Conservation (phyloP, 2,888 invertebrate genomes). For the Papilio protenor region DNA sequence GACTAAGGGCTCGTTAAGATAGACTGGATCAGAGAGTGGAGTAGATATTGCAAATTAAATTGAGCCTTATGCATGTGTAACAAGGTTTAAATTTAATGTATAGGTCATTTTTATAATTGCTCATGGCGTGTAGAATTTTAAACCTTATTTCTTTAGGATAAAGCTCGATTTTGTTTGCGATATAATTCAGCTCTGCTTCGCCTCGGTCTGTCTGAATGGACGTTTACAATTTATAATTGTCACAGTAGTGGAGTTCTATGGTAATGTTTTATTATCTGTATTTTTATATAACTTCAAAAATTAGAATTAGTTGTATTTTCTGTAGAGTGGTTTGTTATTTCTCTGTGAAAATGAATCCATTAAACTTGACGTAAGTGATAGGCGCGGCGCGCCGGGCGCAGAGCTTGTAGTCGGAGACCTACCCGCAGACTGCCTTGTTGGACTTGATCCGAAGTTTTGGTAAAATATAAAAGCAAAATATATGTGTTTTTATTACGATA, state of each 20-base stretch:
- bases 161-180: too few species aligned
- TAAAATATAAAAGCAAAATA: conserved; percentile 81
- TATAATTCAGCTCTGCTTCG: too few species aligned
- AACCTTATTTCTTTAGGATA: too few species aligned
- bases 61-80: too few species aligned
- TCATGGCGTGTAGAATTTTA: too few species aligned
- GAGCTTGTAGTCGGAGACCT: conserved; percentile 67
- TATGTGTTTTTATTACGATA: conserved; percentile 83
- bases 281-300: conserved; percentile 10
- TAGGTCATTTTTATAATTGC: too few species aligned
- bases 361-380: conserved; percentile 58
- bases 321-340: conserved; percentile 46
- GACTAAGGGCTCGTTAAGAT: too few species aligned
- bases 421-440: conserved; percentile 77
- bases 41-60: too few species aligned
- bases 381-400: conserved; percentile 65
- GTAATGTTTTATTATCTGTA: conserved; percentile 23
- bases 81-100: too few species aligned
- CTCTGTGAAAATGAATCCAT: conserved; percentile 61
- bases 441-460: conserved; percentile 77
- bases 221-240: not conserved
- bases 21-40: too few species aligned
- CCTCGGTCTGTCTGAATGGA: too few species aligned
- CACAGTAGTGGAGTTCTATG: not conserved
- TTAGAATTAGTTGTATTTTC: conserved; percentile 19